These are phyloP conservation scores for Crotophaga sulcirostris DNA, from an alignment of 2,113 vertebrate species.

Conservation along the genomic window DNA sequence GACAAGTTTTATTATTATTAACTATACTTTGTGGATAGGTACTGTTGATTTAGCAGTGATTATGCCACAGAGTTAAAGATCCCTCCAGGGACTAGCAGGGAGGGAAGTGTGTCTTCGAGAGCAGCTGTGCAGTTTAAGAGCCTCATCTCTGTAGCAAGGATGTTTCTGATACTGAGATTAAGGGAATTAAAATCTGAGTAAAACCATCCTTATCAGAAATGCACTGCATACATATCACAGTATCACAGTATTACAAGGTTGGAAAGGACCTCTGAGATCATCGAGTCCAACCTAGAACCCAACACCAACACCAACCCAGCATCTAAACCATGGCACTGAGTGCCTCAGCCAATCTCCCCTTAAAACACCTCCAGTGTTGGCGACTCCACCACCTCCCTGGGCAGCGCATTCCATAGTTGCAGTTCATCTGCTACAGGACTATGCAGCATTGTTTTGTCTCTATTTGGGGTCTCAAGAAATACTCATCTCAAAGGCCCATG, in stretches of 20 bases:
- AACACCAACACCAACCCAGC: no score
- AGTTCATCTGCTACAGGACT: not conserved
- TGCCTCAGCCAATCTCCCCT: no score
- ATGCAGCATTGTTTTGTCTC: not conserved
- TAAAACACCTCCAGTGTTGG: no score
- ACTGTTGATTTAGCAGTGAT: constrained; percentile 17
- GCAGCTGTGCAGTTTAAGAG: not conserved
- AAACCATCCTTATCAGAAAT: not conserved
- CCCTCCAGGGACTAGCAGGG: not conserved
- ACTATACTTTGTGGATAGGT: not conserved
- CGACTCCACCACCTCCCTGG: no score
- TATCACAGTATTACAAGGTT: no score
- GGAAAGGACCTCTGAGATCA: no score
- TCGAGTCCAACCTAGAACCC: no score
- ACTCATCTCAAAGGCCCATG: not conserved
- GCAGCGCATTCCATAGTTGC: no score
- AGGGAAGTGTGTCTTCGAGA: not conserved
- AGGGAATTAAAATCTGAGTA: not conserved
- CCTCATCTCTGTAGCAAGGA: not conserved
- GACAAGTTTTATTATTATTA: constrained; percentile 3
- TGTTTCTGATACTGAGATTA: not conserved
- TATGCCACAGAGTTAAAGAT: not conserved
- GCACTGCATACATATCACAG: rapidly evolving
- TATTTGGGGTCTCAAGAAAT: not conserved
- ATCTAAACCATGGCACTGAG: no score